These are phyloP conservation scores for Agrochola circellaris DNA, from an alignment of 2,888 invertebrate genomes.

Conservation along the genomic window DNA sequence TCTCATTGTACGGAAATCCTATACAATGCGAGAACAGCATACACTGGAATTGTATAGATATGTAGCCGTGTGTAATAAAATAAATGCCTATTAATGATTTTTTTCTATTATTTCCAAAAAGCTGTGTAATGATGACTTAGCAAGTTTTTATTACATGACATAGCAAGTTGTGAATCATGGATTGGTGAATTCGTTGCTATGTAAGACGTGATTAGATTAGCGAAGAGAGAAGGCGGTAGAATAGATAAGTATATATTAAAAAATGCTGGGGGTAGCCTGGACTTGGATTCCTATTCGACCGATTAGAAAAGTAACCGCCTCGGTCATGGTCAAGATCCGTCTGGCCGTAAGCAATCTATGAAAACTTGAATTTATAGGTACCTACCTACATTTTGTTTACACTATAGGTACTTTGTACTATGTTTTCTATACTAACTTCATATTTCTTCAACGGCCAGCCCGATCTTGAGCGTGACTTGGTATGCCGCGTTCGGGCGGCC, in stretches of 20 bases:
- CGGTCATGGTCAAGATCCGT: conserved; percentile 9
- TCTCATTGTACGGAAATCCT: no score
- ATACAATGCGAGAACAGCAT: no score
- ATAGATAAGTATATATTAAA: neutral
- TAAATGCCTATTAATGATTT: neutral
- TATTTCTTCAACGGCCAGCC: no score
- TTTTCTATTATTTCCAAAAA: neutral
- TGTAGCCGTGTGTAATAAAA: neutral
- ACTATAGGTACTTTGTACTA: no score
- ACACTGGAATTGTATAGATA: no score
- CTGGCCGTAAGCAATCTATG: neutral
- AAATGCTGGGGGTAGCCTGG: neutral
- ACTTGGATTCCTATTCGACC: neutral
- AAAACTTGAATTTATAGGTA: neutral
- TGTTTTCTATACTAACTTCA: no score
- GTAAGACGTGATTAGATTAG: conserved; percentile 12
- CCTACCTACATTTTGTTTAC: no score
- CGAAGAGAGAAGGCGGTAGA: neutral
- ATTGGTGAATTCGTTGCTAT: neutral
- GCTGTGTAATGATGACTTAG: conserved; percentile 11
- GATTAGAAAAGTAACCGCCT: conserved; percentile 10
- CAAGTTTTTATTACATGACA: conserved; percentile 5
- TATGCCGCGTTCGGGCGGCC: no score
- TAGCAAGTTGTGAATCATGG: neutral
- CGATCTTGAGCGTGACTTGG: no score